Conservation (phyloP, 2,888 invertebrate species). For the Adelphocoris suturalis region DNA sequence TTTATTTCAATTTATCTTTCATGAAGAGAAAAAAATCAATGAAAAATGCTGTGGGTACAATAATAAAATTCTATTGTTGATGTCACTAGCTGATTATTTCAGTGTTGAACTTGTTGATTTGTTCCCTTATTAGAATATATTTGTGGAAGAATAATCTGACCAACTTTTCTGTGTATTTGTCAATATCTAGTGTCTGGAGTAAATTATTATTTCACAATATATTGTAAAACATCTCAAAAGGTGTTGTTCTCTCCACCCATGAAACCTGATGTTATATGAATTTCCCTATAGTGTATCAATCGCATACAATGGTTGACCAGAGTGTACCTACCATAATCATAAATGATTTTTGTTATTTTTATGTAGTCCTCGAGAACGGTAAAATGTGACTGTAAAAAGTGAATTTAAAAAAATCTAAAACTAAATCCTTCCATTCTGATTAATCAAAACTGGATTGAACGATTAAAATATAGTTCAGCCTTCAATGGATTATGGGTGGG, state of each 20-base stretch:
- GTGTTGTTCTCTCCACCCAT: neutral
- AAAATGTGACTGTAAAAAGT: too few relatives aligned
- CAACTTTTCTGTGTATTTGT: neutral
- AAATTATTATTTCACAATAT: neutral
- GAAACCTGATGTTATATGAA: neutral
- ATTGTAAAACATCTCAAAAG: neutral
- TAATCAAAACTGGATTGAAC: too few relatives aligned
- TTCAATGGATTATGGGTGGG: too few relatives aligned
- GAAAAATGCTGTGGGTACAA: slow-evolving; percentile 42
- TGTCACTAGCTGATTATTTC: slow-evolving; percentile 18
- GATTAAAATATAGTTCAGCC: too few relatives aligned
- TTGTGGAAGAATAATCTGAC: neutral
- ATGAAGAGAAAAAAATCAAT: slow-evolving; percentile 4
- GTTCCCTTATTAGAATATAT: neutral
- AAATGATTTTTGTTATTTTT: too few relatives aligned
- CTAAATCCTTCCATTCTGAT: too few relatives aligned
- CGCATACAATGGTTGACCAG: too few relatives aligned
- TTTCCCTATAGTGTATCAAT: neutral
- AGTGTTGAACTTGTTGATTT: slow-evolving; percentile 38
- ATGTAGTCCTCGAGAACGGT: too few relatives aligned
- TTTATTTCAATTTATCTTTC: slow-evolving; percentile 3
- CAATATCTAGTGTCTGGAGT: neutral
- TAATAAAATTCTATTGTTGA: slow-evolving; percentile 20
- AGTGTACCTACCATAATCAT: too few relatives aligned
- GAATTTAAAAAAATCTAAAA: too few relatives aligned